A percentile compares a stretch with the other conserved stretches of the same genome.
Conservation (phyloP, 2,888 invertebrate genomes). For the Leptinotarsa haldemani region DNA sequence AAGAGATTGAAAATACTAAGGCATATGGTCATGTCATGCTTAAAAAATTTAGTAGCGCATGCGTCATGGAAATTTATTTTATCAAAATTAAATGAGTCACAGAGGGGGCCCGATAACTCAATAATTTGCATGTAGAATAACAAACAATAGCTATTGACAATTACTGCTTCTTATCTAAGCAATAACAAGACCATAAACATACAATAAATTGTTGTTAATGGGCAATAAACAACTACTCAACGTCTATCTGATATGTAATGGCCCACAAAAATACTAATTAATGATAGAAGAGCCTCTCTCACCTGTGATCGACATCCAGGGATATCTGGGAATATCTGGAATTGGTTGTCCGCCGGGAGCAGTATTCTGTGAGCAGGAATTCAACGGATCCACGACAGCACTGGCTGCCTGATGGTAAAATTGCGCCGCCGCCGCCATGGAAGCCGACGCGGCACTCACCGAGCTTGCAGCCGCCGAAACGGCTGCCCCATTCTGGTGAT, state of each 20-base stretch:
- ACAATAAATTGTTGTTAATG: not conserved
- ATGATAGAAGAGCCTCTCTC: slow-evolving; percentile 58
- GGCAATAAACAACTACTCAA: not conserved
- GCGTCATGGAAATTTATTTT: not conserved
- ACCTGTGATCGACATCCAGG: slow-evolving; percentile 98
- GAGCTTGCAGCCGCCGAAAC: slow-evolving; percentile 73
- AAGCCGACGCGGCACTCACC: slow-evolving; percentile 80
- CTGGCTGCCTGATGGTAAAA: slow-evolving; percentile 89
- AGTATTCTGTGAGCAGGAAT: slow-evolving; percentile 78
- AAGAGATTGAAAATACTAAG: not conserved
- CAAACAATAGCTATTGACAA: not conserved
- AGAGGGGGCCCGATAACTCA: too few species aligned
- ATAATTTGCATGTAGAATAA: not conserved
- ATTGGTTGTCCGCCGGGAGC: slow-evolving; percentile 84
- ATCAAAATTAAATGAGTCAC: not conserved
- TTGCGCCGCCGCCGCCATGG: slow-evolving; percentile 76
- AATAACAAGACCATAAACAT: not conserved
- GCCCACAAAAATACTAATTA: too few species aligned
- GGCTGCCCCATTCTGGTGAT: slow-evolving; percentile 74
- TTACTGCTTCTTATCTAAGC: not conserved
- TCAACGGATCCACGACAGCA: slow-evolving; percentile 85
- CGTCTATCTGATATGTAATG: not conserved
- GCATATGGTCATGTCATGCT: slow-evolving; percentile 10
- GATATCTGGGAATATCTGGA: slow-evolving; percentile 92
- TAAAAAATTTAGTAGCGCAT: not conserved